These are phyloP conservation scores for Trogon melanurus DNA, from an alignment of 2,113 vertebrate genomes.

Conservation along the genomic window DNA sequence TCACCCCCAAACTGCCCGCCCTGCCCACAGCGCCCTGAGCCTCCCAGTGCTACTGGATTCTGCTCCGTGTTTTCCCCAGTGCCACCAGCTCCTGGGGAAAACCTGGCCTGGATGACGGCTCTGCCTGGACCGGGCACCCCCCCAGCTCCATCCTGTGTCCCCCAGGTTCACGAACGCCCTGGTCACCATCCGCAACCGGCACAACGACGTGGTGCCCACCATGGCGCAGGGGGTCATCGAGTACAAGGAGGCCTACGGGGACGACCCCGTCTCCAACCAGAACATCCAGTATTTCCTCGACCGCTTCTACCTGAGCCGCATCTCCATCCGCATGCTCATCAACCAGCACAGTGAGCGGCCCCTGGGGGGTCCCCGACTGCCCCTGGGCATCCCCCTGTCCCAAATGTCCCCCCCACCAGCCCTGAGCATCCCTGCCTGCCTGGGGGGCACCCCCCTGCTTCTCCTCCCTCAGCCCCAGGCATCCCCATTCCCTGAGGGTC, in stretches of 20 bases:
- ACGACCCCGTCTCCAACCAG: neutral
- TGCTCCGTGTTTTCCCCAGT: neutral
- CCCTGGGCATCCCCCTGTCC: neutral
- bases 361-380: neutral
- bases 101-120: fast-evolving
- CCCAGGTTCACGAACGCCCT: neutral
- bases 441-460: too few species aligned
- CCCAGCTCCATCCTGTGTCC: neutral
- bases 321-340: neutral
- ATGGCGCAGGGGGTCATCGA: neutral
- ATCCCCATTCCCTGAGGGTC: too few species aligned
- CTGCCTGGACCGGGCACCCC: neutral
- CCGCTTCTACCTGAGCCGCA: neutral
- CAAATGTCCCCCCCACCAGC: too few species aligned
- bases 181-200: neutral
- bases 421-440: neutral
- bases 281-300: neutral
- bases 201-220: neutral
- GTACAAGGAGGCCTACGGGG: neutral
- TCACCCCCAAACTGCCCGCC: neutral
- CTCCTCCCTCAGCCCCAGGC: too few species aligned
- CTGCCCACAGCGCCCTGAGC: fast-evolving
- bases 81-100: neutral
- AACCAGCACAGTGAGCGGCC: neutral
- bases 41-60: fast-evolving